A percentile compares a stretch with the other conserved stretches of the same genome.
Evolutionary conservation across 1,140 invertebrate genomes (phyloP).

Genomic region (Drosophila insularis): DNA sequence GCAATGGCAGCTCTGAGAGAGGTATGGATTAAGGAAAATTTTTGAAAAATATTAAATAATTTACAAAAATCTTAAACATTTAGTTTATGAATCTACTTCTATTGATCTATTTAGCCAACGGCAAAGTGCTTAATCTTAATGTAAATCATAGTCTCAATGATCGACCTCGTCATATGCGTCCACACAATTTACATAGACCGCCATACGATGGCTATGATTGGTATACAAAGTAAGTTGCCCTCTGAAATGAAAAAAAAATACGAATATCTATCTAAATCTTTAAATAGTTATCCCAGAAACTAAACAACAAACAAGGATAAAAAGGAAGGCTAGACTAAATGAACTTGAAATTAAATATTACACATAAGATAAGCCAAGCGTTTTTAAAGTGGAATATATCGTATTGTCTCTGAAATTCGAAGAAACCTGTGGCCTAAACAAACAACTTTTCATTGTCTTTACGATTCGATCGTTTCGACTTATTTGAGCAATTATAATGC

Average conservation of each 20-base stretch:
- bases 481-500: too few relatives aligned
- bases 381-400: too few relatives aligned
- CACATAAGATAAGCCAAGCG: too few relatives aligned
- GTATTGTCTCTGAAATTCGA: too few relatives aligned
- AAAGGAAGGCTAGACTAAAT: too few relatives aligned
- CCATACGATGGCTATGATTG: conserved; percentile 36
- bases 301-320: too few relatives aligned
- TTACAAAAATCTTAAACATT: not conserved
- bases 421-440: too few relatives aligned
- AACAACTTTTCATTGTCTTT: too few relatives aligned
- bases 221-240: conserved; percentile 7
- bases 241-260: not conserved
- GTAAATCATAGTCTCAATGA: not conserved
- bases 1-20: not conserved
- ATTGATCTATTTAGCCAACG: not conserved
- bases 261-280: not conserved
- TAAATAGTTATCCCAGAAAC: not conserved
- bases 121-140: not conserved
- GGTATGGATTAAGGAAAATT: not conserved
- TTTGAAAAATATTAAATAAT: not conserved
- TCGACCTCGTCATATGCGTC: conserved; percentile 20
- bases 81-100: not conserved
- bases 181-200: conserved; percentile 42
- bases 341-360: too few relatives aligned
- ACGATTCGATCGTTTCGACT: too few relatives aligned